Conservation (phyloP, 2,888 invertebrate species). For the Aleiodes testaceus region DNA sequence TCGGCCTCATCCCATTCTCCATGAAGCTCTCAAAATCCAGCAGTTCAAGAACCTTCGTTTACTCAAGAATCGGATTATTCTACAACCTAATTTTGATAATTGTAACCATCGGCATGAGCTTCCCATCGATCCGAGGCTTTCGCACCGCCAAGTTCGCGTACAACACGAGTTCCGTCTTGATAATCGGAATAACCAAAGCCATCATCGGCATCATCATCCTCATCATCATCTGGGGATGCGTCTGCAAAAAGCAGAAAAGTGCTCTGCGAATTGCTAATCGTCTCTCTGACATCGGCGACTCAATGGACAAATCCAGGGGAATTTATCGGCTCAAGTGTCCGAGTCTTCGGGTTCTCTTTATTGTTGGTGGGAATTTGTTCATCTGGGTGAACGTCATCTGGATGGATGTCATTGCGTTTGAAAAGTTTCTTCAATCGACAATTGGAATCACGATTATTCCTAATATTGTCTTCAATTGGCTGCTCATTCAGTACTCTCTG, state of each 20-base stretch:
- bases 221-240: background rate
- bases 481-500: background rate
- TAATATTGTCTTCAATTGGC: conserved; percentile 10
- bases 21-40: background rate
- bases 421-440: background rate
- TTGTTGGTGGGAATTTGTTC: background rate
- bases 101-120: background rate
- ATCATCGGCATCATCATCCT: background rate
- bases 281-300: background rate
- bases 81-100: background rate
- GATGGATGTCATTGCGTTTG: background rate
- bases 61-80: background rate
- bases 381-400: background rate
- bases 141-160: background rate
- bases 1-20: background rate
- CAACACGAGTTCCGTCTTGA: background rate
- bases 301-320: background rate
- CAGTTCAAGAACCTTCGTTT: background rate
- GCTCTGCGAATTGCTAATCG: background rate
- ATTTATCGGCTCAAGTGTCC: background rate
- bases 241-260: background rate
- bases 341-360: background rate
- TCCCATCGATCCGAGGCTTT: background rate
- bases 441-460: background rate
- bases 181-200: background rate